Conservation (phyloP, 2,797 vertebrate genomes). For the Muscicapa striata region DNA sequence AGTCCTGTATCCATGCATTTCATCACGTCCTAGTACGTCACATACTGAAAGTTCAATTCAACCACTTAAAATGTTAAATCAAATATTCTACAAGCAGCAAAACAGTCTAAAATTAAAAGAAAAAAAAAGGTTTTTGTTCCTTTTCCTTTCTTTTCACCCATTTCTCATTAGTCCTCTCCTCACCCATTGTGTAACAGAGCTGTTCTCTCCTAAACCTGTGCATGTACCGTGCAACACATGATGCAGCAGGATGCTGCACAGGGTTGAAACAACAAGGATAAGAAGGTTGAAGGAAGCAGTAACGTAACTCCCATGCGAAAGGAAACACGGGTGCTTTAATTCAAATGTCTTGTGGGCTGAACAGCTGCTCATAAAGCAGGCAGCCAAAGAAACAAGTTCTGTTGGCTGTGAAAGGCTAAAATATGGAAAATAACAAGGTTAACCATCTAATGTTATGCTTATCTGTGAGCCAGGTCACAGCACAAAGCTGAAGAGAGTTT, state of each 20-base stretch:
- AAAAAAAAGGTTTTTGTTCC: not conserved
- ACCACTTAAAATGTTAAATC: not conserved
- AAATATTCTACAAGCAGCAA: not conserved
- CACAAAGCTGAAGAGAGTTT: not conserved
- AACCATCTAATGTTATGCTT: not conserved
- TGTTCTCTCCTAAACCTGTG: not conserved
- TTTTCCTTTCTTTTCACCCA: not conserved
- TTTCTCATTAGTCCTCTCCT: not conserved
- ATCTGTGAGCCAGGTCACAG: not conserved
- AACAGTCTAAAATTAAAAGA: not conserved
- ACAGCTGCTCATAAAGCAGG: not conserved
- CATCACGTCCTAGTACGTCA: not conserved
- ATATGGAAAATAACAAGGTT: not conserved
- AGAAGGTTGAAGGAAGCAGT: not conserved
- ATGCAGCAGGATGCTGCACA: not conserved
- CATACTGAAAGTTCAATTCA: not conserved
- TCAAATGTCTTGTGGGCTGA: not conserved
- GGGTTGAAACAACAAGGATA: not conserved
- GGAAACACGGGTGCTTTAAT: not conserved
- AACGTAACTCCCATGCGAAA: fast-evolving
- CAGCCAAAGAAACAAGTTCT: not conserved
- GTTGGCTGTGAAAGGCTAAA: not conserved
- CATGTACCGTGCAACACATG: not conserved
- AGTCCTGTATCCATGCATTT: not conserved
- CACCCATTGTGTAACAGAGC: not conserved